Evolutionary conservation across 2,888 invertebrate genomes (phyloP).

Genomic region (Mesochorus sp.): DNA sequence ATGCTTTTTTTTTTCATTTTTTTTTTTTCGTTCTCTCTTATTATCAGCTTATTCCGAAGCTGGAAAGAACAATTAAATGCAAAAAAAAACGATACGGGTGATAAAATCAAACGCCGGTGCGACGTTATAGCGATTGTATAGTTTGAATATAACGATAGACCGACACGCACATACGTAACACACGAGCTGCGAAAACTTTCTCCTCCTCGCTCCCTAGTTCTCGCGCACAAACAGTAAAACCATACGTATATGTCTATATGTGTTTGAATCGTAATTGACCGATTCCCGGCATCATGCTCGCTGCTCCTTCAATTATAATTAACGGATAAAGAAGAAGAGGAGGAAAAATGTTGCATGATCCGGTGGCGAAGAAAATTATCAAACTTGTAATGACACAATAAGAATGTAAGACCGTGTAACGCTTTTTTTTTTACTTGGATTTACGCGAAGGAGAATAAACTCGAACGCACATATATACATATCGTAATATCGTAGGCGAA

Average conservation of each 20-base stretch:
- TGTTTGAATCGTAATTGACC: conserved; percentile 69
- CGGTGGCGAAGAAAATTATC: conserved; percentile 48
- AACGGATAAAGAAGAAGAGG: neutral
- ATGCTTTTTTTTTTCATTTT: too few species aligned
- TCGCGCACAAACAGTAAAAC: conserved; percentile 33
- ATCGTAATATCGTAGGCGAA: neutral
- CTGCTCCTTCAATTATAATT: conserved; percentile 70
- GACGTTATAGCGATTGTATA: too few species aligned
- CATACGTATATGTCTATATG: conserved; percentile 54
- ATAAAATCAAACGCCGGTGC: conserved; percentile 6
- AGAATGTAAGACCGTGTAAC: neutral
- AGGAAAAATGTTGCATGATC: conserved; percentile 39
- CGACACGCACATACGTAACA: conserved; percentile 16
- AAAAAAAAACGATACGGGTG: neutral
- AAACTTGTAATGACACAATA: conserved; percentile 28
- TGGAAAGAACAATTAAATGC: neutral
- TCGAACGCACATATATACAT: neutral
- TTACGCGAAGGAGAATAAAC: neutral
- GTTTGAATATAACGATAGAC: too few species aligned
- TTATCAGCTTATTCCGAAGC: neutral
- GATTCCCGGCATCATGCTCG: conserved; percentile 72
- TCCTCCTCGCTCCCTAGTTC: conserved; percentile 55
- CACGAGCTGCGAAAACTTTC: conserved; percentile 66
- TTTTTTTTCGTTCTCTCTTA: neutral
- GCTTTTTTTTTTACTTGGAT: neutral